Evolutionary conservation across 1,140 invertebrate species (phyloP).

Genomic region (Probaryconus sp.): DNA sequence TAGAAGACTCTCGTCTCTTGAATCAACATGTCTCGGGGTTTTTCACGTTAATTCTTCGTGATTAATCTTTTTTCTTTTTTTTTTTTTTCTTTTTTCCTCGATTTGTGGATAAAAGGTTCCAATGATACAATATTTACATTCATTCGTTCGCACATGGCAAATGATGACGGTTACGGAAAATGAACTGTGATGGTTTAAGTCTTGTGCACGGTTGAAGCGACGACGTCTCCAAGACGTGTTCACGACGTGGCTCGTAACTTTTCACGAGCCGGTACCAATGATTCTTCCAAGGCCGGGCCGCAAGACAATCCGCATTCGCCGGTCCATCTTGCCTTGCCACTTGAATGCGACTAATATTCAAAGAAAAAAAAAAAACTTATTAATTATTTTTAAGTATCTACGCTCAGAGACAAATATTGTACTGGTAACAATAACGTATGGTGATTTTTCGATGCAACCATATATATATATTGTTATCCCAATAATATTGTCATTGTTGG

Average conservation of each 20-base stretch:
- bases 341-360: conserved; percentile 83
- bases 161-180: conserved; percentile 67
- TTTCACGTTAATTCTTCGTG: conserved; percentile 8
- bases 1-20: conserved; percentile 4
- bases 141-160: conserved; percentile 38
- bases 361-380: too few species aligned
- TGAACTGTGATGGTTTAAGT: conserved; percentile 75
- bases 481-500: too few species aligned
- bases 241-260: conserved; percentile 75
- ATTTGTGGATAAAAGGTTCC: conserved; percentile 14
- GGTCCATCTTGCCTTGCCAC: conserved; percentile 86
- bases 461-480: too few species aligned
- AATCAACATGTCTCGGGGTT: conserved; percentile 6
- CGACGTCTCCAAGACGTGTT: conserved; percentile 56
- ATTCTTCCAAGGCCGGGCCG: conserved; percentile 73
- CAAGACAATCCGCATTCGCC: conserved; percentile 81
- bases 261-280: conserved; percentile 72
- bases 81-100: conserved; percentile 17
- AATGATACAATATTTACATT: conserved; percentile 37
- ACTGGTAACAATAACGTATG: too few species aligned
- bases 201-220: conserved; percentile 71
- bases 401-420: too few species aligned
- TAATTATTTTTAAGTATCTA: too few species aligned
- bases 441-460: too few species aligned
- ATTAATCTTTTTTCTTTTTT: conserved; percentile 17